A percentile compares a stretch with the other conserved stretches of the same genome.
These are phyloP conservation scores for Entelurus aequoreus DNA, from an alignment of 2,113 vertebrate species.

Conservation along the genomic window DNA sequence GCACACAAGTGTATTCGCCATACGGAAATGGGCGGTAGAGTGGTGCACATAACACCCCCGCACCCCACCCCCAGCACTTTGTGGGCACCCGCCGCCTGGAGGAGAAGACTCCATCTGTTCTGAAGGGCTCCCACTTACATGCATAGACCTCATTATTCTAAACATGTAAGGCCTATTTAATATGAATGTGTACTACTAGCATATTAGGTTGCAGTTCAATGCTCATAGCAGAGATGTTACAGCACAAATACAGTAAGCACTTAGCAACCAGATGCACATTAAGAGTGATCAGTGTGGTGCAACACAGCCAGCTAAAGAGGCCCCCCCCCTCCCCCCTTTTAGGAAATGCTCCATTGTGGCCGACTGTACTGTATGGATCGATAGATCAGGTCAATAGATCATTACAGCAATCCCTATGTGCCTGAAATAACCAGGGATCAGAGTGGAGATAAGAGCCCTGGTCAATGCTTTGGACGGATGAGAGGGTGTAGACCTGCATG, in stretches of 20 bases:
- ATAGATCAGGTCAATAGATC: slow-evolving; percentile 68
- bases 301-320: slow-evolving; percentile 12
- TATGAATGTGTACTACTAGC: slow-evolving; percentile 3
- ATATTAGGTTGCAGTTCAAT: background rate
- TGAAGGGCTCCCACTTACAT: slow-evolving; percentile 1
- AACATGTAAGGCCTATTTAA: background rate
- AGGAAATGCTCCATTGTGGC: slow-evolving; percentile 57
- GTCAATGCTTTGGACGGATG: slow-evolving; percentile 54
- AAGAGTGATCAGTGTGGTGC: slow-evolving; percentile 48
- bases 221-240: slow-evolving; percentile 14
- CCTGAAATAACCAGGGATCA: slow-evolving; percentile 68
- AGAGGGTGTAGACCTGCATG: slow-evolving; percentile 1
- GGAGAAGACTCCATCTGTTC: slow-evolving; percentile 11
- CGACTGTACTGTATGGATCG: slow-evolving; percentile 49
- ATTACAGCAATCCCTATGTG: slow-evolving; percentile 68
- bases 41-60: background rate
- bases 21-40: background rate
- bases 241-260: slow-evolving; percentile 43
- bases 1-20: background rate
- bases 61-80: background rate
- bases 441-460: slow-evolving; percentile 63
- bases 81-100: background rate
- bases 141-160: background rate
- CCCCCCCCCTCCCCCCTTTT: slow-evolving; percentile 44
- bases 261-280: slow-evolving; percentile 56